Evolutionary conservation across 2,797 vertebrate genomes (phyloP).

Genomic region (Anas flavirostris): DNA sequence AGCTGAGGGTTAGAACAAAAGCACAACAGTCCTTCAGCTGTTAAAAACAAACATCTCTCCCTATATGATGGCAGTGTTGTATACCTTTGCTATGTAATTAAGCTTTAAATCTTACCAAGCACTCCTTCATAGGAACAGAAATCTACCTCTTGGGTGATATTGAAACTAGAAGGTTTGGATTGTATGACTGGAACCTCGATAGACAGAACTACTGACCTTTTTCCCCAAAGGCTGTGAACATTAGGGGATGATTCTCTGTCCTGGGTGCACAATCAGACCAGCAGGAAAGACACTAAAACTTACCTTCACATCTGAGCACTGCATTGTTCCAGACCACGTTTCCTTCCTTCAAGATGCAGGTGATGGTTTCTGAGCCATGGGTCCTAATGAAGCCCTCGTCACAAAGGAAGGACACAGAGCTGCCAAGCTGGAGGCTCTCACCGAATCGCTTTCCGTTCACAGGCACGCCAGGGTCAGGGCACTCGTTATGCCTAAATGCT

Average conservation of each 20-base stretch:
- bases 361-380: conserved; percentile 93
- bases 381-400: conserved; percentile 97
- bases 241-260: not conserved
- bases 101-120: too few relatives aligned
- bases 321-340: conserved; percentile 97
- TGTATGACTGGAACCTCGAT: rapidly evolving
- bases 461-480: conserved; percentile 94
- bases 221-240: not conserved
- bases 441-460: conserved; percentile 97
- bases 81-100: rapidly evolving
- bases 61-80: rapidly evolving
- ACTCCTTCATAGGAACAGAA: too few relatives aligned
- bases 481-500: conserved; percentile 97
- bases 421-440: conserved; percentile 95
- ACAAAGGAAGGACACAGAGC: conserved; percentile 96
- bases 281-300: rapidly evolving
- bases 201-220: rapidly evolving
- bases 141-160: too few relatives aligned
- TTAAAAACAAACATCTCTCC: not conserved
- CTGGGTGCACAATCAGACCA: rapidly evolving
- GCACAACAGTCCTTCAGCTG: not conserved
- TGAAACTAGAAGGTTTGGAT: too few relatives aligned
- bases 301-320: conserved; percentile 95
- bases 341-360: conserved; percentile 95
- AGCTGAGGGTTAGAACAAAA: not conserved